Percentiles rank a stretch among this genome's conserved stretches.
Evolutionary conservation across 2,888 invertebrate genomes (phyloP).

Genomic region (Pristionchus japonicus): DNA sequence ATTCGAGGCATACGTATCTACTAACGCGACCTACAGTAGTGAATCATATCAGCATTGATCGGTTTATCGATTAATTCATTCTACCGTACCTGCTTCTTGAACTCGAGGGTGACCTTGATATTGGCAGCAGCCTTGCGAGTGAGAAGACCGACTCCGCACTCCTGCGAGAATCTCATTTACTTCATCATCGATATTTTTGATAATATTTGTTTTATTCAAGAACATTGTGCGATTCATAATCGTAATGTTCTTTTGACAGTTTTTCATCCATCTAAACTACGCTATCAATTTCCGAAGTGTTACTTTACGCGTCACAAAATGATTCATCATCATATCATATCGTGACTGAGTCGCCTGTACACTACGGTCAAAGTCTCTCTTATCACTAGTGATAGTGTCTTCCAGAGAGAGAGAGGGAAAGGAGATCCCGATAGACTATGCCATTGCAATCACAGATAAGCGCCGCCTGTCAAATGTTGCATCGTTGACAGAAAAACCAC

Average conservation of each 20-base stretch:
- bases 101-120: conserved; percentile 63
- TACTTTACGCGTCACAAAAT: background rate
- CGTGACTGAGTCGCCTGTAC: background rate
- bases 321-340: conserved; percentile 3
- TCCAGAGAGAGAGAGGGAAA: background rate
- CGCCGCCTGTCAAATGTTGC: conserved; percentile 10
- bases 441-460: conserved; percentile 14
- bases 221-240: too few relatives aligned
- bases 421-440: conserved; percentile 17
- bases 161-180: too few relatives aligned
- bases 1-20: too few relatives aligned
- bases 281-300: background rate
- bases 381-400: conserved; percentile 24
- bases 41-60: background rate
- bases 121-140: conserved; percentile 66
- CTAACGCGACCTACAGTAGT: too few relatives aligned
- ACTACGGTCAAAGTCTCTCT: conserved; percentile 31
- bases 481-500: background rate
- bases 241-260: too few relatives aligned
- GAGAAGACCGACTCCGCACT: conserved; percentile 63
- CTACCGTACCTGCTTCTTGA: conserved; percentile 55
- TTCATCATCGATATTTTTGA: too few relatives aligned
- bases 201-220: too few relatives aligned
- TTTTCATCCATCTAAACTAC: background rate
- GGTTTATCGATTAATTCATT: background rate